Evolutionary conservation across 2,113 vertebrate genomes (phyloP).

Genomic region (Ciconia boyciana): DNA sequence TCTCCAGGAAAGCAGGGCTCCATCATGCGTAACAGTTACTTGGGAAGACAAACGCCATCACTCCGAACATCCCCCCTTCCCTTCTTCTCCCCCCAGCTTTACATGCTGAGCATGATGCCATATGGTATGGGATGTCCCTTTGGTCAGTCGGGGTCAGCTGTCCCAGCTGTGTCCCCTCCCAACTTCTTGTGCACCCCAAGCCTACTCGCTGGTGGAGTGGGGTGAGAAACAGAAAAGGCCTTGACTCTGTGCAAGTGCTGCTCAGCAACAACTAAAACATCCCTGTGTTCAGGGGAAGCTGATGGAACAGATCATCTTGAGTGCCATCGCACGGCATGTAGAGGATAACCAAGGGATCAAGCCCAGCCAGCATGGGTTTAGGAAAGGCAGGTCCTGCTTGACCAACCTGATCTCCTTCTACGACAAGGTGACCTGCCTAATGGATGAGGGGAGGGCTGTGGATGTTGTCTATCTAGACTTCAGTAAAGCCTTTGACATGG

Average conservation of each 20-base stretch:
- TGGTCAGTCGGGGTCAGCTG: background rate
- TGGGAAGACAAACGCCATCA: background rate
- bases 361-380: too few species aligned
- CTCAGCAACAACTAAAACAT: background rate
- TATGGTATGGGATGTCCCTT: background rate
- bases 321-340: too few species aligned
- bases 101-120: background rate
- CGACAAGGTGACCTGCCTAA: too few species aligned
- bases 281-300: background rate
- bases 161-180: background rate
- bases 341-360: too few species aligned
- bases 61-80: background rate
- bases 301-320: too few species aligned
- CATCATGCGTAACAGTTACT: accelerated
- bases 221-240: background rate
- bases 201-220: accelerated
- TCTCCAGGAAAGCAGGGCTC: background rate
- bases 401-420: too few species aligned
- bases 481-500: too few species aligned
- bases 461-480: too few species aligned
- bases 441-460: too few species aligned
- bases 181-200: background rate
- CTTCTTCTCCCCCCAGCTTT: background rate
- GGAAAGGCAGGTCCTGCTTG: too few species aligned
- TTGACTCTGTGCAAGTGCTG: background rate